Evolutionary conservation across 2,888 invertebrate species (phyloP), one percentile per base, ranked within the genome.

Genomic region (Exocentrus adspersus): DNA sequence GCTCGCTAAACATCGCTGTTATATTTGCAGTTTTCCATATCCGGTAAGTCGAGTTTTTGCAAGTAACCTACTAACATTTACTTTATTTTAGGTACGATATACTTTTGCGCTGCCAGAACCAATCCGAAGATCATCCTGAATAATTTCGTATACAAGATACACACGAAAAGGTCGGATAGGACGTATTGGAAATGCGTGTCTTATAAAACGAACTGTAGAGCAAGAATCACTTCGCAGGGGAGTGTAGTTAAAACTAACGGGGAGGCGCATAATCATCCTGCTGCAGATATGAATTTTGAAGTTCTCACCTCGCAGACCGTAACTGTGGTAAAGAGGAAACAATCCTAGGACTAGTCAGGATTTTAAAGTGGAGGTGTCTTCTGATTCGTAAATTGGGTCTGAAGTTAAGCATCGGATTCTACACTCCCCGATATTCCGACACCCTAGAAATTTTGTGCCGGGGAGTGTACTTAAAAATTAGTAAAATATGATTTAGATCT

Each of bases 101-200:
- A 75, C 43, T 72, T 77, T 41, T 64, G 68, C 32, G 63, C 71
- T 3, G 75, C 73, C 5, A 69, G 71, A 42, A 75, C 72, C 50
- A 70, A 77, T 59, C 76, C 76, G 10, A 75, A 75, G 65, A 64
- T 78, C 37, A 72, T 77, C 51, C 58, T 76, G 12, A 70, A 78
- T 60, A 73, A 72, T 56, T 70, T 72, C 58, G 70, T 72, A 17
- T 78, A 70, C 50, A 71, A 72, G 41, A 67, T 71, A 43, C 72
- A 77, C 51, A 69, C 71, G 1, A 72, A 73, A 56, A 67, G 62
- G 7, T 61, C 68, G 1, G 70, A 74, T 24, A 72, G 72, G 46
- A 74, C 74, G 0, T 70, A 73, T 30, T 78, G 78, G 78, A 74
- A 74, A 37, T 78, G 78, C 51, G 71, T 72, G 5, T 71, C 71